phyloP scores from a whole-genome alignment of 2,113 vertebrate genomes.

The Tachycineta bicolor region DNA sequence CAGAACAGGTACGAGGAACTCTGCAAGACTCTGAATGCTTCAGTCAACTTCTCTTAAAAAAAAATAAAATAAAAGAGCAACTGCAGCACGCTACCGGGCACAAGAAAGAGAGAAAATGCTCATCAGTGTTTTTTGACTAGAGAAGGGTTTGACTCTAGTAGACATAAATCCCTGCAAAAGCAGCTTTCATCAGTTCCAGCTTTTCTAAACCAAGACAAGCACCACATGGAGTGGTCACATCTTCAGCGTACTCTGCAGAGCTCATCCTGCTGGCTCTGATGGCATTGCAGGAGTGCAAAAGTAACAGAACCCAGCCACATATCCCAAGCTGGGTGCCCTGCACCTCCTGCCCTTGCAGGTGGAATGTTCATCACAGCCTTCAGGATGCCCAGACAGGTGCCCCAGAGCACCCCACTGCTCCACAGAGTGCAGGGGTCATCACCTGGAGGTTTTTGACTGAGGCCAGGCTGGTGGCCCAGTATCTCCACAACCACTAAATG shows the following conservation, averaged over 20 bases:
- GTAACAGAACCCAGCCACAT: not conserved
- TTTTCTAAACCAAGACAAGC: not conserved
- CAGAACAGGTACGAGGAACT: not conserved
- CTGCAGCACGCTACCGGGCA: not conserved
- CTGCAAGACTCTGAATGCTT: not conserved
- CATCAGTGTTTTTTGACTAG: not conserved
- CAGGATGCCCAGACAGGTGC: not conserved
- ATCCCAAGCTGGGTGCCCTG: not conserved
- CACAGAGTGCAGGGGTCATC: fast-evolving
- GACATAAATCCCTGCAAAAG: not conserved
- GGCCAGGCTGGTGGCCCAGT: not conserved
- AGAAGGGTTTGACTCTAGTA: not conserved
- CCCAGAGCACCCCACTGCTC: not conserved
- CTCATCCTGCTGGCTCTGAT: not conserved
- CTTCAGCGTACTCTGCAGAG: not conserved
- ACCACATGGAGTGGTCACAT: not conserved
- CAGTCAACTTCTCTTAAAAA: not conserved
- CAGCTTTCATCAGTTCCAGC: not conserved
- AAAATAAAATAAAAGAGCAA: not conserved
- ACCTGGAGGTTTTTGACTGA: not conserved
- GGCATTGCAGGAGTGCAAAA: fast-evolving
- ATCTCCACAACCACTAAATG: not conserved
- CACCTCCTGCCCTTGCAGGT: not conserved
- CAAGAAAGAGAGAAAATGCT: not conserved
- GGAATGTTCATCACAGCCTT: not conserved